Conservation (phyloP, 2,888 invertebrate species). For the Hydrotaea diabolus region DNA sequence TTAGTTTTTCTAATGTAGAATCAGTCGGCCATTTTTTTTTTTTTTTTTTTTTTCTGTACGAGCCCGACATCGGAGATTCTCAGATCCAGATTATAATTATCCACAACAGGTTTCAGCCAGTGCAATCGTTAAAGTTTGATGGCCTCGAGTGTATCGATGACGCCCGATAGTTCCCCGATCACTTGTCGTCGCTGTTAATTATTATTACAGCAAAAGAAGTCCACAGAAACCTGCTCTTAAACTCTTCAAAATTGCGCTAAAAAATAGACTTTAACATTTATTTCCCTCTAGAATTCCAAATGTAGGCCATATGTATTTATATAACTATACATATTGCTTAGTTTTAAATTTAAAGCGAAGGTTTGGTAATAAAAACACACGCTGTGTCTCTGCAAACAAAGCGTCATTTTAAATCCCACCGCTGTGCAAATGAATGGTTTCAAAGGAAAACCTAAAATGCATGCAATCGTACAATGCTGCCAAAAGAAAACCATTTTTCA, state of each 20-base stretch:
- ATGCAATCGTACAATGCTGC: not conserved
- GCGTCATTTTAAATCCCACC: constrained; percentile 22
- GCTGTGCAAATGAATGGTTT: constrained; percentile 21
- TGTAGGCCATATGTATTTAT: not conserved
- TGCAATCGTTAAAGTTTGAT: too few relatives aligned
- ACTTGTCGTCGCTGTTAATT: too few relatives aligned
- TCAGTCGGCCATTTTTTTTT: too few relatives aligned
- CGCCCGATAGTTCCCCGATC: too few relatives aligned
- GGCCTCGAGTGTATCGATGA: too few relatives aligned
- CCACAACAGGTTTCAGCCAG: too few relatives aligned
- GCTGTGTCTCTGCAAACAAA: constrained; percentile 1
- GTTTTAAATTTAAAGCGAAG: not conserved
- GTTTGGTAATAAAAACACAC: not conserved
- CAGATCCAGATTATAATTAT: too few relatives aligned
- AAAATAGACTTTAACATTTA: not conserved
- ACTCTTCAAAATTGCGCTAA: not conserved
- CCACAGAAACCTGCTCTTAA: too few relatives aligned
- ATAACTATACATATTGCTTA: not conserved
- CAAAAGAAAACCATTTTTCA: constrained; percentile 18
- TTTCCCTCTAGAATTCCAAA: not conserved
- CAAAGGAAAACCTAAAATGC: not conserved
- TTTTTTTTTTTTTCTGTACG: too few relatives aligned
- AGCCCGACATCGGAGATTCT: too few relatives aligned
- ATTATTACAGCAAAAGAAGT: too few relatives aligned
- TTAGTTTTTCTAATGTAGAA: too few relatives aligned